Evolutionary conservation across 2,888 invertebrate species (phyloP).

Genomic region (Poecilobothrus nobilitatus): DNA sequence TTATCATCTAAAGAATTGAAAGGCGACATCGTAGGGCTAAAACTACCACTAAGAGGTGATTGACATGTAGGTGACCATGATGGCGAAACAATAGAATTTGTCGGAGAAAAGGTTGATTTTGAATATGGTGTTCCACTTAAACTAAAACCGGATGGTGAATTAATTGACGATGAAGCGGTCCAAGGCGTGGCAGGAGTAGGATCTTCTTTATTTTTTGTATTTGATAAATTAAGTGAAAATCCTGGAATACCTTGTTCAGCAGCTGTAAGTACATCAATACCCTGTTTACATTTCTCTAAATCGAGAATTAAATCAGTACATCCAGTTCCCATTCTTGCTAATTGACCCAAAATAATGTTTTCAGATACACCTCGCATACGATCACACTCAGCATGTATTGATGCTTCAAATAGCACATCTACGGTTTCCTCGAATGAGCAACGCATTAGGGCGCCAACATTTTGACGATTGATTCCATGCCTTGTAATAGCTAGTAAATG

Average conservation of each 20-base stretch:
- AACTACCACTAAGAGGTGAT: too few relatives aligned
- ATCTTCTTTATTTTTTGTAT: not conserved
- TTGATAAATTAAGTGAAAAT: not conserved
- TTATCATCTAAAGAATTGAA: too few relatives aligned
- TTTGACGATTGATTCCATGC: constrained; percentile 94
- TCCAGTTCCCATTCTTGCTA: constrained; percentile 87
- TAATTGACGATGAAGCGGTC: not conserved
- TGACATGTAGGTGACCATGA: too few relatives aligned
- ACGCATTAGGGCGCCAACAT: constrained; percentile 92
- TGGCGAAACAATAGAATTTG: too few relatives aligned
- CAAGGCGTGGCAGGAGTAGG: not conserved
- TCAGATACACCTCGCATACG: constrained; percentile 94
- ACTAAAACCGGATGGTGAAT: constrained; percentile 50
- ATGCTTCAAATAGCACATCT: constrained; percentile 91
- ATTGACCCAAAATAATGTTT: constrained; percentile 93
- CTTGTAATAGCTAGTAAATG: constrained; percentile 98
- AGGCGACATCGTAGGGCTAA: too few relatives aligned
- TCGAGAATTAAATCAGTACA: constrained; percentile 91
- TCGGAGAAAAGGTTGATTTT: constrained; percentile 10
- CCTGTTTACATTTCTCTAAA: constrained; percentile 91
- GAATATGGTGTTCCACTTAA: constrained; percentile 48
- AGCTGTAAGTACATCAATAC: constrained; percentile 72
- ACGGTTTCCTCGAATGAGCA: constrained; percentile 97
- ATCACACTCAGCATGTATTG: constrained; percentile 89
- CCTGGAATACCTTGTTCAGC: not conserved